Evolutionary conservation across 2,888 invertebrate species (phyloP), one percentile per base, ranked within the genome.

Genomic region (Fabriciana adippe): DNA sequence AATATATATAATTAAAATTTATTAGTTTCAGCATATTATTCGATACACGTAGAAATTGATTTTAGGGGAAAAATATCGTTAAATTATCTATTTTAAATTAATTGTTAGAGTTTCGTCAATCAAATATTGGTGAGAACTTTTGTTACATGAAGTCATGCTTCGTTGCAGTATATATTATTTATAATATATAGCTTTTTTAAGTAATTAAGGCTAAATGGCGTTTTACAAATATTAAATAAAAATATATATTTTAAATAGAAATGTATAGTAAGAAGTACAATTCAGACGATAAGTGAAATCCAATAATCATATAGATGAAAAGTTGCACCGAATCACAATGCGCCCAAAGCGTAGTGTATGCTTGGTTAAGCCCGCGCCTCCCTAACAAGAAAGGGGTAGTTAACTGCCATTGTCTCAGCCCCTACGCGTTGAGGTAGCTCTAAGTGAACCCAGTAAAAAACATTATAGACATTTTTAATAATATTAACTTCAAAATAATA

Each of bases 341-440:
- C 84, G 79, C 87, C 88, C 87, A 86, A 87, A 88, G 85, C 85
- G 87, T 87, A 88, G 81, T 88, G 89, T 87, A 88, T 85, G 92
- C 88, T 92, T 92, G 92, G 92, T 92, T 92, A 91, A 86, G 81
- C 89, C 87, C 88, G 88, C 90, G 89, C 90, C 90, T 88, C 85
- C 79, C 80, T 78, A 82, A 87, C 89, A 90, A 92, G 92, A 91
- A 92, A 92, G 91, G 92, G 92, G 91, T 92, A 92, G 92, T 92
- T 92, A 92, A 91, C 90, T 83, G 80, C 90, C 86, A 90, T 92
- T 92, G 92, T 92, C 89, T 90, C 84, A 77, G 79, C 87, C 88
- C 85, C 81, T 82, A 77, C 76, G 77, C 81, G 77, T 74, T 69
- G 74, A 71, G 74, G 71, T 73, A 73, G 75, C 72, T 74, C 71